Evolutionary conservation across 1,140 invertebrate genomes (phyloP), one percentile per base, ranked within the genome.

Genomic region (Drosophila santomea): DNA sequence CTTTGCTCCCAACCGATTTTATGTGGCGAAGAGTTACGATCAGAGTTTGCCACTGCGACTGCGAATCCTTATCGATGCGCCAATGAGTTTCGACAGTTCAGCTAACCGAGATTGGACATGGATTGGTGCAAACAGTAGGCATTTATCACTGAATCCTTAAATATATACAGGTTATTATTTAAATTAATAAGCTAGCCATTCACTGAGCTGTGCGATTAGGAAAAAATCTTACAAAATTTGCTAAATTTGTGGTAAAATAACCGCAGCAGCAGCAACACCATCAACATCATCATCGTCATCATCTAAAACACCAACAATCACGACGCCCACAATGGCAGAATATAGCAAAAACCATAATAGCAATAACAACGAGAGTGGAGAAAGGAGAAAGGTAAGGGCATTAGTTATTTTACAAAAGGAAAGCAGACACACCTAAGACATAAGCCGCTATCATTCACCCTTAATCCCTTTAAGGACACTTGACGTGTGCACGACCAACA

Each of bases 391-490:
- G 43, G 48, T 43, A 39, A 44, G 39, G 67, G 47, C 61, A 51
- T 62, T 67, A 66, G 52, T 60, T 79, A 76, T 80, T 81, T 77
- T 60, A 73, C 67, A 80, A 80, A 80, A 78, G 66, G 77, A 74
- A 50, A 71, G 64, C 68, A 77, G 84, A 84, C 84, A 84, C 84
- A 89, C 84, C 84, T 75, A 80, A 78, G 84, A 80, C 80, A 89
- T 89, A 89, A 89, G 84, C 84, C 80, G 80, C 84, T 89, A 89
- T 89, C 84, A 89, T 84, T 89, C 84, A 84, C 80, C 71, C 74
- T 78, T 89, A 89, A 89, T 89, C 84, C 84, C 80, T 89, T 89
- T 89, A 89, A 89, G 84, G 84, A 88, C 76, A 88, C 84, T 88
- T 88, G 84, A 88, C 76, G 84, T 88, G 80, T 71, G 72, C 74